These are phyloP conservation scores for Ditylenchus dipsaci DNA, from an alignment of 1,140 invertebrate species.

Conservation along the genomic window DNA sequence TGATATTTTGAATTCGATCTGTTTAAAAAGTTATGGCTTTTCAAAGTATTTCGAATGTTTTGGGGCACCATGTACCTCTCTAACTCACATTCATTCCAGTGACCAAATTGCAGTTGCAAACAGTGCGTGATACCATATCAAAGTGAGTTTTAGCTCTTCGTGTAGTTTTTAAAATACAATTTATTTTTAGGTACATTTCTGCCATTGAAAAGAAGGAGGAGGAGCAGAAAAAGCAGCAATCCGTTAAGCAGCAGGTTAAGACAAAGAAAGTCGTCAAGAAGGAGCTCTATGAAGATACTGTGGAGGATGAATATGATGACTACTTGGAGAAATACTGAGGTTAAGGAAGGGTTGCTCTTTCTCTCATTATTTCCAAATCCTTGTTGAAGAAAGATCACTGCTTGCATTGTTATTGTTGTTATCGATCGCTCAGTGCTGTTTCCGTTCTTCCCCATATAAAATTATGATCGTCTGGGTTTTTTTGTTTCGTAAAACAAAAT, in stretches of 20 bases:
- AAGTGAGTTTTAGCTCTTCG: neutral
- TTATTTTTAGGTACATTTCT: neutral
- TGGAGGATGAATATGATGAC: conserved; percentile 6
- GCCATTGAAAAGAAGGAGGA: conserved; percentile 12
- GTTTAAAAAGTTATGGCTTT: too few relatives aligned
- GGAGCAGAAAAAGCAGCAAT: conserved; percentile 13
- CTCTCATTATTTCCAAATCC: neutral
- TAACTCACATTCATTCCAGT: conserved; percentile 14
- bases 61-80: too few relatives aligned
- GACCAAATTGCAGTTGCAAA: conserved; percentile 21
- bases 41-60: too few relatives aligned
- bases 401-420: neutral
- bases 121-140: neutral
- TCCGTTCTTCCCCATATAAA: neutral
- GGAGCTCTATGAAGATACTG: conserved; percentile 4
- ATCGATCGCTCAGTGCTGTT: neutral
- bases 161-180: neutral
- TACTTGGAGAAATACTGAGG: neutral
- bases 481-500: neutral
- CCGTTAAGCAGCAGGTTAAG: neutral
- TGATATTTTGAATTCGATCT: too few relatives aligned
- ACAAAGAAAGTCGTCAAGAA: conserved; percentile 1
- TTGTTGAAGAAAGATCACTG: neutral
- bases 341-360: too few relatives aligned
- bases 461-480: neutral